Percentiles rank a stretch among this genome's conserved stretches.
These are phyloP conservation scores for Omphaloscelis lunosa DNA, from an alignment of 2,888 invertebrate genomes.

Conservation along the genomic window DNA sequence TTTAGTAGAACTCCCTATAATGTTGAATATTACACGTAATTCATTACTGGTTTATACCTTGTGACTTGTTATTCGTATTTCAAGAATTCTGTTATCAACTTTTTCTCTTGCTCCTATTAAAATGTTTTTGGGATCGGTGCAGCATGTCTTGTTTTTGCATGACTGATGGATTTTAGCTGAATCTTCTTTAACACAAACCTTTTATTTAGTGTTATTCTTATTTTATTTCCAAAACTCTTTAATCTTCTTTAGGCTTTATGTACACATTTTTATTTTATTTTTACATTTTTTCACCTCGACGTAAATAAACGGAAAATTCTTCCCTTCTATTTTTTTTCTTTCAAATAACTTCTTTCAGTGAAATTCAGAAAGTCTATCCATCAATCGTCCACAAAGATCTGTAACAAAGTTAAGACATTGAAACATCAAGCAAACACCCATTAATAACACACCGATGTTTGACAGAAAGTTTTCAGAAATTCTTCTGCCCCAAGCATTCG, in stretches of 20 bases:
- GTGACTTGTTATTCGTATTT: not conserved
- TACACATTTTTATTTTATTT: not conserved
- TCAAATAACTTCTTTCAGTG: conserved; percentile 13
- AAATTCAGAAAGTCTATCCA: conserved; percentile 24
- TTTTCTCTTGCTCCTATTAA: not conserved
- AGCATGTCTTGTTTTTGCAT: not conserved
- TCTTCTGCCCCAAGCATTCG: conserved; percentile 38
- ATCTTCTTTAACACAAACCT: not conserved
- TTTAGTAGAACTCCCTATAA: not conserved
- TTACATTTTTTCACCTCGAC: not conserved
- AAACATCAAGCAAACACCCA: conserved; percentile 50
- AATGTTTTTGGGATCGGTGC: not conserved
- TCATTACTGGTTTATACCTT: too few species aligned
- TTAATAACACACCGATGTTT: conserved; percentile 51
- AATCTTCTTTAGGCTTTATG: not conserved
- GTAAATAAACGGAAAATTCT: not conserved
- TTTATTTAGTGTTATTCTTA: not conserved
- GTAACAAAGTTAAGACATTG: conserved; percentile 44
- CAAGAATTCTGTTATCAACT: not conserved
- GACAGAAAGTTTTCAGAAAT: conserved; percentile 42
- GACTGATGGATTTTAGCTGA: not conserved
- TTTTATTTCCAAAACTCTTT: not conserved
- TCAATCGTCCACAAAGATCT: conserved; percentile 51
- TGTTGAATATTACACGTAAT: too few species aligned
- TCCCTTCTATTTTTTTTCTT: not conserved